These are phyloP conservation scores for Emys orbicularis DNA, from an alignment of 2,797 vertebrate genomes.

Conservation along the genomic window DNA sequence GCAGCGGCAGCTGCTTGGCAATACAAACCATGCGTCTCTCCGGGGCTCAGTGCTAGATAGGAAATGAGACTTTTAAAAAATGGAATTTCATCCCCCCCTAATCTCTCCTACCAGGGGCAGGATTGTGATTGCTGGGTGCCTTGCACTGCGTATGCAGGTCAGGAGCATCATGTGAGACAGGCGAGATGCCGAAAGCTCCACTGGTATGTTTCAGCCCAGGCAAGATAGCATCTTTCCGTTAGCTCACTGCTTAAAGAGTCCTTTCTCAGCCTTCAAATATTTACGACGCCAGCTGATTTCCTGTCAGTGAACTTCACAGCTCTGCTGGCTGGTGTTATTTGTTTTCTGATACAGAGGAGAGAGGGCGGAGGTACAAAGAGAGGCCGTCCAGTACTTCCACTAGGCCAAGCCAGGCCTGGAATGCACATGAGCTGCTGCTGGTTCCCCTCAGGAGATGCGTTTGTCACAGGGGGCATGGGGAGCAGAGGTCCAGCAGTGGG, in stretches of 20 bases:
- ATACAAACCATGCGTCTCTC: neutral
- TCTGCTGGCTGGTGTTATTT: neutral
- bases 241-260: neutral
- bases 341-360: neutral
- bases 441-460: neutral
- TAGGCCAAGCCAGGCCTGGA: neutral
- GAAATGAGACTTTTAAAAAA: neutral
- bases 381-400: neutral
- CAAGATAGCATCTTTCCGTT: constrained; percentile 17
- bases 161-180: neutral
- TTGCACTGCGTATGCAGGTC: neutral
- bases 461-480: neutral
- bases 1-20: neutral
- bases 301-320: neutral
- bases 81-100: neutral
- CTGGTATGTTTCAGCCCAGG: neutral
- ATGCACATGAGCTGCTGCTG: neutral
- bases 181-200: neutral
- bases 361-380: neutral
- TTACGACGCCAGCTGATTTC: neutral
- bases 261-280: neutral
- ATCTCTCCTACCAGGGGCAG: neutral
- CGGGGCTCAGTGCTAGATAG: neutral
- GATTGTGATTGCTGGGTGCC: rapidly evolving
- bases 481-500: neutral